Percentiles rank a stretch among this genome's conserved stretches.
Conservation (phyloP, 2,797 vertebrate species). For the Lepilemur septentrionalis region DNA sequence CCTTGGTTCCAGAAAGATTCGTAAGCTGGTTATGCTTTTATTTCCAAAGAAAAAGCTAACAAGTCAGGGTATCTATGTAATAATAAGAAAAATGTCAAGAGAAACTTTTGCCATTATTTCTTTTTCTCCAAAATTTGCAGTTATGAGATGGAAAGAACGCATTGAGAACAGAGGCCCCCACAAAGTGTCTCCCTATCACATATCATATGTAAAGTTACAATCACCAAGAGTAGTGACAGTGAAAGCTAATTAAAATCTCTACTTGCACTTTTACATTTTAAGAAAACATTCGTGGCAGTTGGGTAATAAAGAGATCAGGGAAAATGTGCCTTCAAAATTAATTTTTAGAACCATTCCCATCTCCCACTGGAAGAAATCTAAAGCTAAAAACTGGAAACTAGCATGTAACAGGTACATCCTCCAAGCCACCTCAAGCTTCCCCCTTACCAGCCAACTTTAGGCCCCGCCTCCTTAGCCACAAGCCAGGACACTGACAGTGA, state of each 20-base stretch:
- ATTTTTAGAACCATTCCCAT: constrained; percentile 11
- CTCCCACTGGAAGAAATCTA: not conserved
- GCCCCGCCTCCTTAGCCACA: not conserved
- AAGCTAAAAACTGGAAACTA: not conserved
- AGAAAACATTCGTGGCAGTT: not conserved
- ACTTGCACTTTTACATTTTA: not conserved
- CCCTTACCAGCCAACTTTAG: not conserved
- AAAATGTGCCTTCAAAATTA: not conserved
- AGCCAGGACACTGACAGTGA: not conserved
- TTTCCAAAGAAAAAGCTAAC: constrained; percentile 18
- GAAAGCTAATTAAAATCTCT: constrained; percentile 49
- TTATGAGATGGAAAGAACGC: not conserved
- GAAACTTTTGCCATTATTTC: not conserved
- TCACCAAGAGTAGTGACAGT: not conserved
- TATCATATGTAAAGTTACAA: not conserved
- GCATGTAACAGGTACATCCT: not conserved
- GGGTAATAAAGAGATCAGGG: constrained; percentile 5
- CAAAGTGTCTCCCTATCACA: not conserved
- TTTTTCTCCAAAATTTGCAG: constrained; percentile 24
- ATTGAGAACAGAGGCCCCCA: not conserved
- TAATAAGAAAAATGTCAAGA: not conserved
- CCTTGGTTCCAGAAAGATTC: not conserved
- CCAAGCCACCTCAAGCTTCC: not conserved
- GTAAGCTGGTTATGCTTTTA: not conserved
- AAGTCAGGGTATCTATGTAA: not conserved